Base-by-base conservation (phyloP, 2,113 vertebrate genomes). In the Spilogale gracilis region DNA sequence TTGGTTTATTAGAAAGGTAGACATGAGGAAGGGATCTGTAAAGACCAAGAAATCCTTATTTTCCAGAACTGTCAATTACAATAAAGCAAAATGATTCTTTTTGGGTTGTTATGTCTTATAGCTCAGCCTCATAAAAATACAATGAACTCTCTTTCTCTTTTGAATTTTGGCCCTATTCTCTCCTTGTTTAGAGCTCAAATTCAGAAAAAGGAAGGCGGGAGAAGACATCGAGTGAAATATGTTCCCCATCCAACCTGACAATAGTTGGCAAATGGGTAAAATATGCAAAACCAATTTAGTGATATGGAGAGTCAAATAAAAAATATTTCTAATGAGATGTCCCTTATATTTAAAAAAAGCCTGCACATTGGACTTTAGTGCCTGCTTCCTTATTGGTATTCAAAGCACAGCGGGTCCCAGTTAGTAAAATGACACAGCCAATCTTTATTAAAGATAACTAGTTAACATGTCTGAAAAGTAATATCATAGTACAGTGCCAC, bases 1-100 rank as follows among this genome's bases (percentile, higher is more conserved):
- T 91, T 91, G 92, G 94, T 95, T 84, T 92, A 94, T 91, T 25
- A 97, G 95, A 93, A 94, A 97, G 78, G 78, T 9, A 20, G 82
- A 69, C 30, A 80, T 76, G 96, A 71, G 45, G 89, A 78, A 56
- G 32, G 30, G 27, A 30, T 50, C 17, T 30, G 4, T 60, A 32
- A 92, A 86, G 82, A 45, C 61, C 63, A 94, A 69, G 5, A 69
- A 96, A 86, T 82, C 73, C 60, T 97, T 32, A 2, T 95, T 98
- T 92, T 78, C 93, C 87, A 91, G 56, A 85, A 97, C 69, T 89
- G 76, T 83, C 89, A 95, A 69, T 16, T 23, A 38, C 76, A 83
- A 17, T 74, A 98, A 96, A 71, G 83, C 69, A 89, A 95, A 84
- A 93, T 54, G 88, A 84, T 65, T 90, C 92, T 43, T 96, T 73